Evolutionary conservation across 2,797 vertebrate species (phyloP).

Genomic region (Vultur gryphus): DNA sequence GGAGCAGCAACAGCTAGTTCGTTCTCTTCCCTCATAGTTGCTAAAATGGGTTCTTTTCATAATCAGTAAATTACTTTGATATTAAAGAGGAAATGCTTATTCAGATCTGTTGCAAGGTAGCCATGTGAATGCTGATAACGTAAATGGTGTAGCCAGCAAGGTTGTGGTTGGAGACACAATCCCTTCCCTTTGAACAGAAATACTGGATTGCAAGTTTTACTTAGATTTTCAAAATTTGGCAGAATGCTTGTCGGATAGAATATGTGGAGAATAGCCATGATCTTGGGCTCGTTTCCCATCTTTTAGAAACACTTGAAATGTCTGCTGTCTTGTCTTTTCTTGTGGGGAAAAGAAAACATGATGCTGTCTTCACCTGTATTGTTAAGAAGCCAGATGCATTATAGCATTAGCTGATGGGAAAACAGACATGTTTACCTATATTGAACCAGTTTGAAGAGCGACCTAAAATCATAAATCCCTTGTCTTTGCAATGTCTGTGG

Average conservation of each 20-base stretch:
- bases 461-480: neutral
- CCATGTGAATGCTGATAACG: neutral
- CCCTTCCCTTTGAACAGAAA: neutral
- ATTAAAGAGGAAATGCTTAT: neutral
- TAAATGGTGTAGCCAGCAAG: neutral
- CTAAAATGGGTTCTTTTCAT: neutral
- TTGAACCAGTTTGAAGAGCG: neutral
- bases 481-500: neutral
- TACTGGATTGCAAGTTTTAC: neutral
- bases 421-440: neutral
- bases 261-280: neutral
- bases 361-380: neutral
- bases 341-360: neutral
- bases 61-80: neutral
- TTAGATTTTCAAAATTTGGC: neutral
- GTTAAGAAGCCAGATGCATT: neutral
- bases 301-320: neutral
- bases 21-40: neutral
- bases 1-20: neutral
- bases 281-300: neutral
- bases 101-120: neutral
- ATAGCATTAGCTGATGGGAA: neutral
- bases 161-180: neutral
- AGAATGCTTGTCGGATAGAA: neutral
- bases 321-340: fast-evolving